These are phyloP conservation scores for Cataglyphis albicans DNA, from an alignment of 2,888 invertebrate species.

Conservation along the genomic window DNA sequence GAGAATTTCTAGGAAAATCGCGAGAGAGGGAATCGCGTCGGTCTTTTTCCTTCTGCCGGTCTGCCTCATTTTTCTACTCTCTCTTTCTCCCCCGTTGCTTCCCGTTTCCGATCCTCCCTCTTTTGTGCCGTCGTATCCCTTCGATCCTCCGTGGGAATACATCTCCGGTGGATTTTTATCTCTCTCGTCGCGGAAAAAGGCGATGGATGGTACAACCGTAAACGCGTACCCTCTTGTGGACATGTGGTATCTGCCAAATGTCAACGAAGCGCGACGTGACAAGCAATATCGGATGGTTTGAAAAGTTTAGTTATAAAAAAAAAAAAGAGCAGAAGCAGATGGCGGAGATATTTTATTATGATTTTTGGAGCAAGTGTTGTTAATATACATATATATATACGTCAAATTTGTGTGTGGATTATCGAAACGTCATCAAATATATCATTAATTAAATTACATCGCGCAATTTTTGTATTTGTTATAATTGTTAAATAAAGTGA, in stretches of 20 bases:
- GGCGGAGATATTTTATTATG: background rate
- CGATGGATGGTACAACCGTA: constrained; percentile 42
- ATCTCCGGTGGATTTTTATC: constrained; percentile 56
- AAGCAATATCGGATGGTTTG: constrained; percentile 28
- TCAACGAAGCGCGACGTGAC: constrained; percentile 19
- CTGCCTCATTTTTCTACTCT: constrained; percentile 20
- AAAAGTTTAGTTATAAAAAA: background rate
- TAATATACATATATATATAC: background rate
- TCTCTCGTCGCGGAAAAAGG: constrained; percentile 49
- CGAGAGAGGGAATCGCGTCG: constrained; percentile 51
- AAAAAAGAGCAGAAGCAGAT: background rate
- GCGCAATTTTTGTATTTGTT: background rate
- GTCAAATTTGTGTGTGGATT: background rate
- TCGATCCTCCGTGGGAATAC: constrained; percentile 26
- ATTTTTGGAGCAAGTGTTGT: background rate
- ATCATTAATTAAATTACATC: background rate
- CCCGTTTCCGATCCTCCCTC: constrained; percentile 35
- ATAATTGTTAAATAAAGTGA: background rate
- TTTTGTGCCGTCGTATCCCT: constrained; percentile 16
- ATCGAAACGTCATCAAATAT: background rate
- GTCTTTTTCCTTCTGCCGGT: background rate
- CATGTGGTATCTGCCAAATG: constrained; percentile 36
- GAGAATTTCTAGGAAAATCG: constrained; percentile 64
- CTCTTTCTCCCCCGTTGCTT: constrained; percentile 18
- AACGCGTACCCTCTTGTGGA: constrained; percentile 25